Evolutionary conservation across 2,888 invertebrate genomes (phyloP).

Genomic region (Teleiodes luculella): DNA sequence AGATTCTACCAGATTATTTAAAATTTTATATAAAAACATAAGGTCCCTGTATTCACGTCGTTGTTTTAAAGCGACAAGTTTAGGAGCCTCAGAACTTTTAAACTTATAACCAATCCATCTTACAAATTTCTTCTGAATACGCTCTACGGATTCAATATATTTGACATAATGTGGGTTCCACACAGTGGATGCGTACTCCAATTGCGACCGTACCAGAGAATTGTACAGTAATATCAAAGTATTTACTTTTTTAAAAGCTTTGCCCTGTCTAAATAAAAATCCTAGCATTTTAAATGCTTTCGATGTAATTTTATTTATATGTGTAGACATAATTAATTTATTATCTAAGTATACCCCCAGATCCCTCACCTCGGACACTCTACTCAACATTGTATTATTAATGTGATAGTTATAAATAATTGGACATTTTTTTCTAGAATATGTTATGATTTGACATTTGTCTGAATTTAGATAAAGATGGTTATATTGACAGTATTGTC

Average conservation of each 20-base stretch:
- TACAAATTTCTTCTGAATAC: background rate
- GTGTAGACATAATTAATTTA: background rate
- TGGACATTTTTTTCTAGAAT: background rate
- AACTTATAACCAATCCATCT: background rate
- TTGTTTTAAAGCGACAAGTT: background rate
- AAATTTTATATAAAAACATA: background rate
- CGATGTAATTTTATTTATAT: background rate
- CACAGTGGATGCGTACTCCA: background rate
- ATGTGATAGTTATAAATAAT: background rate
- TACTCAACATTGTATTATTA: background rate
- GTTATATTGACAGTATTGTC: background rate
- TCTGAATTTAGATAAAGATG: background rate
- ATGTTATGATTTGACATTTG: background rate
- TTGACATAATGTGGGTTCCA: background rate
- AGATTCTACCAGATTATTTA: background rate
- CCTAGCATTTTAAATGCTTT: slow-evolving; percentile 1
- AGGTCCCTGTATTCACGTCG: background rate
- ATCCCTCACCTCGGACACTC: background rate
- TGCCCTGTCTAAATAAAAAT: background rate
- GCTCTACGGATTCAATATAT: background rate
- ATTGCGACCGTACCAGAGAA: background rate
- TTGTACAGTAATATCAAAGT: background rate
- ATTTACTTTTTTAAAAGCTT: background rate
- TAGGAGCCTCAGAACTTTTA: background rate
- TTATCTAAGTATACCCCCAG: slow-evolving; percentile 1